A percentile compares a stretch with the other conserved stretches of the same genome.
These are phyloP conservation scores for Exephanes ischioxanthus DNA, from an alignment of 2,888 invertebrate species.

Conservation along the genomic window DNA sequence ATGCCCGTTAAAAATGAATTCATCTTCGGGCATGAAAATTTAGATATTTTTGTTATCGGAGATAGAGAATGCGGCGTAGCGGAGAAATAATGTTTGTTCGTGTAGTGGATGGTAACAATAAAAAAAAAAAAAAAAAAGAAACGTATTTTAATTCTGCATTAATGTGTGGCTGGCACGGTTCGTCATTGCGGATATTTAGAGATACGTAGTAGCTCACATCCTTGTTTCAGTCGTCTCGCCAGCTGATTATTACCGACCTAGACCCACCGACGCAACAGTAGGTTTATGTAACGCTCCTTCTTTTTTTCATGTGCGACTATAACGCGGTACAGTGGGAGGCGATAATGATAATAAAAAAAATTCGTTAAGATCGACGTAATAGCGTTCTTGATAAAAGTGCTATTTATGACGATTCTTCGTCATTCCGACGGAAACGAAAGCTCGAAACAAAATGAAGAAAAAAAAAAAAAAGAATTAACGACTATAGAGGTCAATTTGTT, in stretches of 20 bases:
- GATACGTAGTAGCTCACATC: constrained; percentile 3
- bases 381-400: constrained; percentile 27
- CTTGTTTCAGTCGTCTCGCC: constrained; percentile 40
- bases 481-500: neutral
- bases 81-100: neutral
- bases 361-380: constrained; percentile 59
- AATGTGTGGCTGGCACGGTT: neutral
- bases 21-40: neutral
- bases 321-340: neutral
- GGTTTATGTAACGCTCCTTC: constrained; percentile 59
- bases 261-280: constrained; percentile 64
- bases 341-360: constrained; percentile 62
- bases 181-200: constrained; percentile 16
- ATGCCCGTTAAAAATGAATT: constrained; percentile 25
- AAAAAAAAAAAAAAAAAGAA: neutral
- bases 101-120: neutral
- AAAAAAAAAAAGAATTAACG: no score
- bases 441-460: neutral
- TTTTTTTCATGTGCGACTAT: constrained; percentile 1
- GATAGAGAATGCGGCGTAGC: neutral
- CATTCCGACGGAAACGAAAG: neutral
- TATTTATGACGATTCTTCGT: neutral
- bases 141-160: constrained; percentile 22
- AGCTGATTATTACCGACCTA: constrained; percentile 60
- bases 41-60: constrained; percentile 14